Conservation (phyloP, 2,888 invertebrate species). For the Aleiodes leptofemur region DNA sequence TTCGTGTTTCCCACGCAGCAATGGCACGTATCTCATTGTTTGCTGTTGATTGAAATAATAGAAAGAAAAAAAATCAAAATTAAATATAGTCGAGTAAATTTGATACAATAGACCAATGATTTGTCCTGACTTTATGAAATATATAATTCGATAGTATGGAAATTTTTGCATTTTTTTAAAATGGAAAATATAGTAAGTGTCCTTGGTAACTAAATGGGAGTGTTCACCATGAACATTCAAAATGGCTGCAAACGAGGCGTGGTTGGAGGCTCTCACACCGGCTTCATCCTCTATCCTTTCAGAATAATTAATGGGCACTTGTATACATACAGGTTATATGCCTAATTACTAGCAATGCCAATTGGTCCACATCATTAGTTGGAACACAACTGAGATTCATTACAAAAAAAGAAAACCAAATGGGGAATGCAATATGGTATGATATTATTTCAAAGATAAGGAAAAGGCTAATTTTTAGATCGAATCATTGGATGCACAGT, state of each 20-base stretch:
- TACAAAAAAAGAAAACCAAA: background rate
- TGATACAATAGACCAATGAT: background rate
- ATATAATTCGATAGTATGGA: no score
- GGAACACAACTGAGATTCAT: background rate
- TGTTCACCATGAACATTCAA: slow-evolving; percentile 46
- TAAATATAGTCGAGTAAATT: background rate
- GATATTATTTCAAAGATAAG: background rate
- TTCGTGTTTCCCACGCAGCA: slow-evolving; percentile 59
- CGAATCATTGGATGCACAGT: background rate
- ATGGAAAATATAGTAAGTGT: background rate
- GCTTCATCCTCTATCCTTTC: background rate
- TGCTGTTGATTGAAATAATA: slow-evolving; percentile 53
- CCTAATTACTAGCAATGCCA: slow-evolving; percentile 19
- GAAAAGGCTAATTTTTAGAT: background rate
- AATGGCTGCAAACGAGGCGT: slow-evolving; percentile 29
- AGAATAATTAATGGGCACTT: background rate
- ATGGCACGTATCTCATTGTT: slow-evolving; percentile 61
- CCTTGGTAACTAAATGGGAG: slow-evolving; percentile 24
- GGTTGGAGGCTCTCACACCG: slow-evolving; percentile 26
- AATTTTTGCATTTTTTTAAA: no score
- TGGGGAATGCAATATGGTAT: background rate
- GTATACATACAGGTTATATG: slow-evolving; percentile 9
- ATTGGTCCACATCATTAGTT: slow-evolving; percentile 1
- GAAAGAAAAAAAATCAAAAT: background rate
- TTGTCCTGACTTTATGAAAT: no score